phyloP scores from a whole-genome alignment of 2,888 invertebrate species.

The Arrhopalites spinosus region DNA sequence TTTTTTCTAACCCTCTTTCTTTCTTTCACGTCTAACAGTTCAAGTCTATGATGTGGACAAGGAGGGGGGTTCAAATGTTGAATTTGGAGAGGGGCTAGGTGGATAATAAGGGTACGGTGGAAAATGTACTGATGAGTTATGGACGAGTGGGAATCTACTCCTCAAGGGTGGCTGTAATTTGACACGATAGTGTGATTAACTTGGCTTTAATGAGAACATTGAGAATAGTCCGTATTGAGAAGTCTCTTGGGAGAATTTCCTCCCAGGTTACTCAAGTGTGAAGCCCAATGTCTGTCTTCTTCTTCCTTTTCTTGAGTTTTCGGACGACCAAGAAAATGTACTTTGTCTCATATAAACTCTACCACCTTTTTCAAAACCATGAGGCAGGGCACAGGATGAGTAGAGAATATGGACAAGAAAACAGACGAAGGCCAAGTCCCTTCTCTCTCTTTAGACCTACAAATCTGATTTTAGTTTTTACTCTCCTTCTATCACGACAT shows the following conservation, averaged over 20 bases:
- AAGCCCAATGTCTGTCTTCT: constrained; percentile 31
- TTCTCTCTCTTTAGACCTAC: background rate
- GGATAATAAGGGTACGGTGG: background rate
- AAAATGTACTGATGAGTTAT: constrained; percentile 13
- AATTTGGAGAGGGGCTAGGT: background rate
- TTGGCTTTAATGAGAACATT: constrained; percentile 55
- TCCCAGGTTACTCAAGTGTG: constrained; percentile 53
- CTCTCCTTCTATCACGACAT: constrained; percentile 1
- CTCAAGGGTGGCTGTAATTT: constrained; percentile 51
- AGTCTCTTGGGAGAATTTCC: constrained; percentile 54
- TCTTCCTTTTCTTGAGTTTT: background rate
- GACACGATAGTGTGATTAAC: constrained; percentile 56
- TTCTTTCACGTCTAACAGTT: background rate
- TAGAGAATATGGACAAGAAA: no score
- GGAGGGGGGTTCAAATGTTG: background rate
- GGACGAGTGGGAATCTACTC: constrained; percentile 31
- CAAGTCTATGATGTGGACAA: no score
- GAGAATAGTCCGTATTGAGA: constrained; percentile 47
- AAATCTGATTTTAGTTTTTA: background rate
- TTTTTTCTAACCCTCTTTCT: background rate
- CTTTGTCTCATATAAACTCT: no score
- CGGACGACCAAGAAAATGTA: background rate
- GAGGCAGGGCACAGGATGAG: no score
- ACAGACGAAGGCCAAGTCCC: background rate
- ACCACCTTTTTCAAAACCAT: no score